Conservation (phyloP, 2,888 invertebrate genomes). For the Clanis bilineata region DNA sequence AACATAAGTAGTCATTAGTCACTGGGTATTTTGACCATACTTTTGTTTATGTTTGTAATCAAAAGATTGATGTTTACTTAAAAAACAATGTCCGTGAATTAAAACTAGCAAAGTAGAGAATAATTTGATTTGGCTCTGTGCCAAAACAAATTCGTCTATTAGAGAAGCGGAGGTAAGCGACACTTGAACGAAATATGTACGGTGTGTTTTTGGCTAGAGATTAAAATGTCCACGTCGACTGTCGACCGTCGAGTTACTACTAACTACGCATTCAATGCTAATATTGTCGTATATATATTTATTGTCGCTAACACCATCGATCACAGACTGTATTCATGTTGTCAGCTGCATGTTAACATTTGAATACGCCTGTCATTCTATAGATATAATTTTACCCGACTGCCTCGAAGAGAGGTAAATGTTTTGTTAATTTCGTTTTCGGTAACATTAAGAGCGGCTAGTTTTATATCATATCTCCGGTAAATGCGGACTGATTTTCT, state of each 20-base stretch:
- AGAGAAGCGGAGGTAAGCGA: slow-evolving; percentile 68
- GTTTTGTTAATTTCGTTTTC: too few species aligned
- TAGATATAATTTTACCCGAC: not conserved
- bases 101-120: slow-evolving; percentile 42
- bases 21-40: too few species aligned
- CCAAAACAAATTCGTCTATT: slow-evolving; percentile 66
- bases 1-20: too few species aligned
- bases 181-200: slow-evolving; percentile 55
- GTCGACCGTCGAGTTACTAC: not conserved
- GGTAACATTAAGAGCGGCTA: too few species aligned
- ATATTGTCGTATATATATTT: slow-evolving; percentile 12
- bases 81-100: not conserved
- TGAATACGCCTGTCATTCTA: not conserved
- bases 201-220: slow-evolving; percentile 63
- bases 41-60: not conserved
- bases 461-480: too few species aligned
- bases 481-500: too few species aligned
- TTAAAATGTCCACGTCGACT: slow-evolving; percentile 39
- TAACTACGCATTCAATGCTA: slow-evolving; percentile 1
- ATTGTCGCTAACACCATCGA: not conserved
- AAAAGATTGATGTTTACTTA: not conserved
- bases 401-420: too few species aligned
- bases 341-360: not conserved
- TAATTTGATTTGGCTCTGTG: slow-evolving; percentile 62
- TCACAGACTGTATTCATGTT: not conserved